Percentiles rank a stretch among this genome's conserved stretches.
phyloP scores from a whole-genome alignment of 1,140 invertebrate genomes.

The Palaemon carinicauda region DNA sequence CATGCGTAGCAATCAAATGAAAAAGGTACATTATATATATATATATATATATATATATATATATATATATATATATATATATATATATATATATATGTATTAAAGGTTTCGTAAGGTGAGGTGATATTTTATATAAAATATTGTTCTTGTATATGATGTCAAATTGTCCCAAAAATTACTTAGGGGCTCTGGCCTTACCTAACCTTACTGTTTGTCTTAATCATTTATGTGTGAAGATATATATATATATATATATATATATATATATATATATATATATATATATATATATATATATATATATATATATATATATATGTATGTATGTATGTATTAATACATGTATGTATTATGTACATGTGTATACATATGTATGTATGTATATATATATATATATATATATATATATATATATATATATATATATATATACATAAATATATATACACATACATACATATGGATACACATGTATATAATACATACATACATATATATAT shows the following conservation, averaged over 20 bases:
- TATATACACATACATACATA: neutral
- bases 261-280: neutral
- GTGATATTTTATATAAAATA: too few species aligned
- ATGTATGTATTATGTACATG: neutral
- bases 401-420: neutral
- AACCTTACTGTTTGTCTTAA: neutral
- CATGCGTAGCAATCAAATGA: too few species aligned
- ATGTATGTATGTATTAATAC: neutral
- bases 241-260: neutral
- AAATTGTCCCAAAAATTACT: too few species aligned
- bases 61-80: neutral
- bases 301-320: neutral
- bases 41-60: neutral
- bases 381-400: neutral
- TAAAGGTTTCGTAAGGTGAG: too few species aligned
- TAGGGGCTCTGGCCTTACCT: too few species aligned
- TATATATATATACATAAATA: neutral
- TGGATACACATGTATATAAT: neutral
- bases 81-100: neutral
- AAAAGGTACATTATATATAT: neutral
- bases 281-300: neutral
- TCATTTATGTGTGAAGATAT: neutral
- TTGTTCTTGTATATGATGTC: too few species aligned
- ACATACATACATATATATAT: neutral
- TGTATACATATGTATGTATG: neutral